phyloP scores from a whole-genome alignment of 1,140 invertebrate genomes.

The Drosophila orosa region DNA sequence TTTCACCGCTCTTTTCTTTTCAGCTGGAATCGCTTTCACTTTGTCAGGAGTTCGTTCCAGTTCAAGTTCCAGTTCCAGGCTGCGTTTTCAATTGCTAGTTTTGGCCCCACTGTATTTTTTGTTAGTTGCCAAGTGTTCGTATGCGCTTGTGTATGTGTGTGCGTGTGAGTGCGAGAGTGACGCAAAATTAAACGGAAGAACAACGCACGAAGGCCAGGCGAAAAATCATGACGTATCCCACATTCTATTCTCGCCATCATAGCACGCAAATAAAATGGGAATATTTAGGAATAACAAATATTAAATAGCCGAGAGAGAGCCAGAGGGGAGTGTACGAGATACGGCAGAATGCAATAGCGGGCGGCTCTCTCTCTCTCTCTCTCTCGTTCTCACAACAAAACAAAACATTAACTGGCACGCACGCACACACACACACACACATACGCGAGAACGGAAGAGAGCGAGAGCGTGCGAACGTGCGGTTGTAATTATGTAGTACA shows the following conservation, averaged over 20 bases:
- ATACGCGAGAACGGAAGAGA: conserved; percentile 27
- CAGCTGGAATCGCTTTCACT: conserved; percentile 40
- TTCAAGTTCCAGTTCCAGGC: conserved; percentile 22
- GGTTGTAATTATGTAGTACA: conserved; percentile 82
- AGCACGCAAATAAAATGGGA: conserved; percentile 27
- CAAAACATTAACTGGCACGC: conserved; percentile 75
- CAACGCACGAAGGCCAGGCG: conserved; percentile 16
- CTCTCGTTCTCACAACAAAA: conserved; percentile 70
- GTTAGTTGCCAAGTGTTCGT: conserved; percentile 47
- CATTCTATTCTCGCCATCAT: conserved; percentile 25
- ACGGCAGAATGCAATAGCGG: conserved; percentile 46
- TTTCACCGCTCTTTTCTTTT: conserved; percentile 25
- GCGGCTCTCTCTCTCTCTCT: conserved; percentile 25
- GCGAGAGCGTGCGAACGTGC: conserved; percentile 55
- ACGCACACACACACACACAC: conserved; percentile 12
- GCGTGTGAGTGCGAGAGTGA: conserved; percentile 32
- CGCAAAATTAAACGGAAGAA: conserved; percentile 55
- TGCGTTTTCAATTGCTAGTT: conserved; percentile 14
- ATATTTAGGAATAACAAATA: conserved; percentile 42
- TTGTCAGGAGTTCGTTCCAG: conserved; percentile 13
- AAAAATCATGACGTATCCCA: conserved; percentile 28
- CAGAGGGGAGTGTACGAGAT: conserved; percentile 9
- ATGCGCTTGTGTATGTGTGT: conserved; percentile 13
- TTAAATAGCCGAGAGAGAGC: conserved; percentile 21
- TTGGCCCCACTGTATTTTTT: conserved; percentile 55